A percentile compares a stretch with the other conserved stretches of the same genome.
These are phyloP conservation scores for Drosophila repleta DNA, from an alignment of 1,140 invertebrate genomes.

Conservation along the genomic window DNA sequence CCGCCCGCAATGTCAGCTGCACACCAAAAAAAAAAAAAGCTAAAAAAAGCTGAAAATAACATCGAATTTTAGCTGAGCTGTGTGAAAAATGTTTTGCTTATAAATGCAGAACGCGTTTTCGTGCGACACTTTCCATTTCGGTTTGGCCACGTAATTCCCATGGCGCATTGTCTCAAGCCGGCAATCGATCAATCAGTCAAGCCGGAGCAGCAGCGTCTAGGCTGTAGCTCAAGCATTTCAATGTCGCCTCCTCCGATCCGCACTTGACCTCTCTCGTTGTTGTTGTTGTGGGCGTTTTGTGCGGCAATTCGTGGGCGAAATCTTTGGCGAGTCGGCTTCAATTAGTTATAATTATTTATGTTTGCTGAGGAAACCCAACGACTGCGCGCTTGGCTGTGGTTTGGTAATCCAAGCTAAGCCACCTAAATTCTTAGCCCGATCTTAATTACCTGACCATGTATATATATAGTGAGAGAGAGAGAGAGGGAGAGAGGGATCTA, in stretches of 20 bases:
- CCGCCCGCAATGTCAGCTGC: slow-evolving; percentile 18
- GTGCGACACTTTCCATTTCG: slow-evolving; percentile 53
- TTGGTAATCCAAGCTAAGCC: slow-evolving; percentile 43
- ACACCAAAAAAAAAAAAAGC: neutral
- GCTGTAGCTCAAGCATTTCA: slow-evolving; percentile 45
- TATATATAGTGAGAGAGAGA: too few species aligned
- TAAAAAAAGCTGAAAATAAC: too few species aligned
- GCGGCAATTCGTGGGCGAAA: slow-evolving; percentile 42
- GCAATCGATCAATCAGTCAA: slow-evolving; percentile 38
- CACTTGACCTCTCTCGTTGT: slow-evolving; percentile 70
- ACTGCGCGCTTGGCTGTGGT: slow-evolving; percentile 40
- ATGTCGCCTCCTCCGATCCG: slow-evolving; percentile 49
- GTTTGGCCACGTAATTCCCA: slow-evolving; percentile 17
- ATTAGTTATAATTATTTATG: slow-evolving; percentile 76
- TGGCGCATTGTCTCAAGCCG: slow-evolving; percentile 8
- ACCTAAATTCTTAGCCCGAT: slow-evolving; percentile 1
- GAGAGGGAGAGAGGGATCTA: too few species aligned
- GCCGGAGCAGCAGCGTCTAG: slow-evolving; percentile 16
- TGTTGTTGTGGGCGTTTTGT: slow-evolving; percentile 55
- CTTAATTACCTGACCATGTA: slow-evolving; percentile 42
- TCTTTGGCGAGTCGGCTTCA: slow-evolving; percentile 48
- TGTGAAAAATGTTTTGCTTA: slow-evolving; percentile 37
- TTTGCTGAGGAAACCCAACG: slow-evolving; percentile 49
- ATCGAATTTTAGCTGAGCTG: slow-evolving; percentile 28
- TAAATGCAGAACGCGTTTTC: slow-evolving; percentile 63